These are phyloP conservation scores for Scleropages formosus DNA, from an alignment of 2,797 vertebrate species.

Conservation along the genomic window DNA sequence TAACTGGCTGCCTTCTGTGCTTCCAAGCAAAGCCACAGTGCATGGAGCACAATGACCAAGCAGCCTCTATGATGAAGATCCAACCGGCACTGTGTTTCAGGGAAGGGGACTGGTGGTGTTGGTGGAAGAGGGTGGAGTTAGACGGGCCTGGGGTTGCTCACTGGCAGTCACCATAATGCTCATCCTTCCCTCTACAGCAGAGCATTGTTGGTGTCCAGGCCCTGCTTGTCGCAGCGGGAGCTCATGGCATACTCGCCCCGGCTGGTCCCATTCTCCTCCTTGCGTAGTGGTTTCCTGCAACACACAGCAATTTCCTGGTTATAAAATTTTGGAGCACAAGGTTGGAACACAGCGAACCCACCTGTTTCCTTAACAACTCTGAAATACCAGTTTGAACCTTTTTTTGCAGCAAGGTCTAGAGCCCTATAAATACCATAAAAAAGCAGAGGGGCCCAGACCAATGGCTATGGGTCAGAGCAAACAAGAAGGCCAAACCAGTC, in stretches of 20 bases:
- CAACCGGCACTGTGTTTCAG: conserved; percentile 38
- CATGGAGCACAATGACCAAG: conserved; percentile 38
- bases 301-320: conserved; percentile 3
- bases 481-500: no score
- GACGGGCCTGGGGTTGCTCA: conserved; percentile 42
- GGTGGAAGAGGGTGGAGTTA: conserved; percentile 45
- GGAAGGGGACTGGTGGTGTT: conserved; percentile 44
- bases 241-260: conserved; percentile 92
- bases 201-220: conserved; percentile 78
- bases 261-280: conserved; percentile 89
- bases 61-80: conserved; percentile 25
- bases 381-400: no score
- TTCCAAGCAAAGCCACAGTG: conserved; percentile 61
- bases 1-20: conserved; percentile 41
- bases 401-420: no score
- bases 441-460: no score
- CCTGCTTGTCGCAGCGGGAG: conserved; percentile 80
- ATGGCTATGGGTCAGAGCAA: no score
- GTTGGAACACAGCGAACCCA: no score
- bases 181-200: conserved; percentile 71
- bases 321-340: no score
- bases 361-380: no score
- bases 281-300: conserved; percentile 91
- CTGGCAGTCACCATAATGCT: conserved; percentile 13
- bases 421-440: no score